phyloP scores from a whole-genome alignment of 2,113 vertebrate genomes.

The Zosterops pallidus region DNA sequence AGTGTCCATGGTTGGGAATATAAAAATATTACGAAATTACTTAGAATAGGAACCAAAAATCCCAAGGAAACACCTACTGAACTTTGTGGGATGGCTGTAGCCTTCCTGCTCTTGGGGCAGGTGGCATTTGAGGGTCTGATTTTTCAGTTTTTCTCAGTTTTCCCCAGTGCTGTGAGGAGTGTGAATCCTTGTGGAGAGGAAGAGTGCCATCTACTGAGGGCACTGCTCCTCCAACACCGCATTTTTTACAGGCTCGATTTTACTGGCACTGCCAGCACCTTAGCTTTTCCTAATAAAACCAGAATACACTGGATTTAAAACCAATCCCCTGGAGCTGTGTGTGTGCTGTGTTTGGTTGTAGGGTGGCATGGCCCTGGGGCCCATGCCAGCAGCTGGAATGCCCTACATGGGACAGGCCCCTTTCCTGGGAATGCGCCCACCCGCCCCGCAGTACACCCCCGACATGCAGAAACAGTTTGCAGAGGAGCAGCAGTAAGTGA shows the following conservation, averaged over 20 bases:
- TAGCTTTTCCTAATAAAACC: background rate
- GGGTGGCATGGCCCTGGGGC: conserved; percentile 88
- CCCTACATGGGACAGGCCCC: conserved; percentile 88
- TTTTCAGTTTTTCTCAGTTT: background rate
- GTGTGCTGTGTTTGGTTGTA: conserved; percentile 21
- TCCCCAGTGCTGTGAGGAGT: background rate
- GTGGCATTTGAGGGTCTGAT: background rate
- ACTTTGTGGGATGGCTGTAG: background rate
- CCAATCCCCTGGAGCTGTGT: background rate
- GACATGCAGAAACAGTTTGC: conserved; percentile 98
- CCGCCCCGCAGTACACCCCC: conserved; percentile 85
- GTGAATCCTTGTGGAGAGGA: background rate
- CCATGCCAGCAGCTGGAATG: conserved; percentile 86
- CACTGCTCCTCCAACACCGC: fast-evolving
- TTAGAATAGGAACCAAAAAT: background rate
- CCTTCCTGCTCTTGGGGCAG: background rate
- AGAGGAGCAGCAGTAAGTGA: conserved; percentile 94
- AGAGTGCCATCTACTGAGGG: conserved; percentile 46
- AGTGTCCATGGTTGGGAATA: background rate
- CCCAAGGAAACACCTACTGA: fast-evolving
- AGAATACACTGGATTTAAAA: fast-evolving
- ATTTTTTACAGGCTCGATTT: fast-evolving
- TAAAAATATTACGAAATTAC: background rate
- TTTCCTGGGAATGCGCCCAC: conserved; percentile 88
- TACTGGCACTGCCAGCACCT: background rate